Percentiles rank a stretch among this genome's conserved stretches.
Conservation (phyloP, 1,140 invertebrate genomes). For the Leptinotarsa lineolata region DNA sequence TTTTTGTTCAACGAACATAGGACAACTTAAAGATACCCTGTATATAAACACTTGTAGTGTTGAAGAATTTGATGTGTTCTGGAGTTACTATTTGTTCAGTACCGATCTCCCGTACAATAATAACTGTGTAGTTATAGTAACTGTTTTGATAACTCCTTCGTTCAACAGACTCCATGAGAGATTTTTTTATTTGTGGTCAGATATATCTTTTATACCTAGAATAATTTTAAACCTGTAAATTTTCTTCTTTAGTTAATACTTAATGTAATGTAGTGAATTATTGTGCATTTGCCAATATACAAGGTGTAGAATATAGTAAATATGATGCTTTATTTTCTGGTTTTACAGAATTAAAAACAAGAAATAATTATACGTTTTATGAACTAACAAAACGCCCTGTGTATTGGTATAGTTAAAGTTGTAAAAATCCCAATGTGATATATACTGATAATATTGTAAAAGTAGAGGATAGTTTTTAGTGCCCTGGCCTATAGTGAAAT, state of each 20-base stretch:
- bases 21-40: no score
- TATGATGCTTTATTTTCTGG: slow-evolving; percentile 14
- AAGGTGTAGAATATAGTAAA: slow-evolving; percentile 6
- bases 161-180: neutral
- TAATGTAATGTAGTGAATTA: slow-evolving; percentile 19
- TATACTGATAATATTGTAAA: slow-evolving; percentile 43
- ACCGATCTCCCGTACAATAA: slow-evolving; percentile 6
- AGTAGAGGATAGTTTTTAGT: slow-evolving; percentile 19
- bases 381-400: neutral
- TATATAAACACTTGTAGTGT: no score
- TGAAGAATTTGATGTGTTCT: neutral
- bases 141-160: neutral
- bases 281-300: slow-evolving; percentile 23
- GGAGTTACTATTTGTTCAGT: neutral
- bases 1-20: no score
- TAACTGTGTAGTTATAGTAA: neutral
- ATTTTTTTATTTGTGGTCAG: neutral
- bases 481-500: slow-evolving; percentile 26
- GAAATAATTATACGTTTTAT: neutral
- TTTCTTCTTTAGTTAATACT: neutral
- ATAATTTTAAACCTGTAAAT: neutral
- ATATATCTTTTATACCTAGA: slow-evolving; percentile 2
- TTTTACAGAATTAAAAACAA: slow-evolving; percentile 23
- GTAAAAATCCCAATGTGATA: slow-evolving; percentile 44
- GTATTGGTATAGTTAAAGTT: slow-evolving; percentile 19